Base-by-base conservation (phyloP, 2,113 vertebrate species). In the Chelonoidis abingdonii region DNA sequence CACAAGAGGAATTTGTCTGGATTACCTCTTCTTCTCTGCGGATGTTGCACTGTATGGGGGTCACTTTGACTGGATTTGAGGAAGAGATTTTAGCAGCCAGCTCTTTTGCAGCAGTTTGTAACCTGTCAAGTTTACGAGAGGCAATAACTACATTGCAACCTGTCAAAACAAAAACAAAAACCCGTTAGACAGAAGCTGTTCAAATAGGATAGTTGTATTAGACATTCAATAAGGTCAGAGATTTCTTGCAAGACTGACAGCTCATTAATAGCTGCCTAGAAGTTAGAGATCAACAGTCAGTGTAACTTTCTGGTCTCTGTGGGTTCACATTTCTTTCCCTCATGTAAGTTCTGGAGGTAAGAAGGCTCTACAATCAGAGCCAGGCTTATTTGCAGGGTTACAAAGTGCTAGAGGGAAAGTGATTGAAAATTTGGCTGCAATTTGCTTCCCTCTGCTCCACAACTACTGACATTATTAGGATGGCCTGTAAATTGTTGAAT, bases 121-220 rank as follows among this genome's bases (percentile, higher is more conserved):
- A 94, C 95, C 97, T 97, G 80, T 99, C 98, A 22, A 98, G 75
- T 72, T 99, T 99, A 83, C 99, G 98, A 79, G 99, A 99, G 4
- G 99, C 99, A 93, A 99, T 99, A 75, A 99, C 98, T 96, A 99
- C 99, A 93, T 24, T 99, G 97, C 99, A 99, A 49, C 99, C 99
- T 99, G 96, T 27, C 54, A 84, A 96, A 89, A 95, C 56, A 95
- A 95, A 29, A 96, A 11, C 17, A 87, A 95, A 91, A 87, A 79
- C 12, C 47, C 82, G 69, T 95, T 83, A 94, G 86, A 35, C 78
- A 87, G 41, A 52, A 38, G 47, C 44, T 2, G 80, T 22, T 56
- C 57, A 86, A 80, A 83, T 19, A 35, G 35, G 80, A 86, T 29
- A 81, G 38, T 38, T 56, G 21, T 1, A n/a, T 52, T 29, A 10